Conservation (phyloP, 2,113 vertebrate genomes). For the Sardina pilchardus region DNA sequence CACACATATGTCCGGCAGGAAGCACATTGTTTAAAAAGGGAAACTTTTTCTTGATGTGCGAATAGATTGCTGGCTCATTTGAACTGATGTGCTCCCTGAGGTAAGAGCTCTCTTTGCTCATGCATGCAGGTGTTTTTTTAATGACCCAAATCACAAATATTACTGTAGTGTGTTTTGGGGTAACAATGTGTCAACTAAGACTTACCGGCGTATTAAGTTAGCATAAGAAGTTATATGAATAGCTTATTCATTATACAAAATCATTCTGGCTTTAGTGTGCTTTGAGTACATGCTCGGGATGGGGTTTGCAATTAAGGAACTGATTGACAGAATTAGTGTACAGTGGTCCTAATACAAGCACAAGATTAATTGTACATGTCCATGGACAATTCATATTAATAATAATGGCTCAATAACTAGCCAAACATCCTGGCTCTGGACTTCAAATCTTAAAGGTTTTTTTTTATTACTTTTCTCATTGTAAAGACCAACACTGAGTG, state of each 20-base stretch:
- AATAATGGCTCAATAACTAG: not conserved
- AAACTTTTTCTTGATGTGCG: conserved; percentile 30
- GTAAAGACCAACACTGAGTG: too few relatives aligned
- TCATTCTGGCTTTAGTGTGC: not conserved
- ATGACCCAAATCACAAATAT: not conserved
- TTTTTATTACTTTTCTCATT: too few relatives aligned
- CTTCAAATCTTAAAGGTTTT: too few relatives aligned
- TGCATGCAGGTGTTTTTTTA: not conserved
- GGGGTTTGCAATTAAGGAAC: not conserved
- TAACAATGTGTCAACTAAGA: too few relatives aligned
- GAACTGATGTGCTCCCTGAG: conserved; percentile 7
- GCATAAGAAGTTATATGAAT: not conserved
- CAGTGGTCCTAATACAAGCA: too few relatives aligned
- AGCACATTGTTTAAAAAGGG: conserved; percentile 37
- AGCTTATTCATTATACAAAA: not conserved
- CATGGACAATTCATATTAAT: too few relatives aligned
- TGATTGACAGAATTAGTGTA: too few relatives aligned
- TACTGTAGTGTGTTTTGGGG: too few relatives aligned
- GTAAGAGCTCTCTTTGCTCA: conserved; percentile 20
- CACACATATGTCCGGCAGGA: conserved; percentile 29
- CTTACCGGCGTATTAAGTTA: too few relatives aligned
- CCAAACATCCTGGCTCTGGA: not conserved
- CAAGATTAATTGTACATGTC: too few relatives aligned
- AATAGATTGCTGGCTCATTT: conserved; percentile 27
- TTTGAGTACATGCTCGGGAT: not conserved